phyloP scores from a whole-genome alignment of 2,888 invertebrate genomes.

The Scaptomyza cyrtandrae region DNA sequence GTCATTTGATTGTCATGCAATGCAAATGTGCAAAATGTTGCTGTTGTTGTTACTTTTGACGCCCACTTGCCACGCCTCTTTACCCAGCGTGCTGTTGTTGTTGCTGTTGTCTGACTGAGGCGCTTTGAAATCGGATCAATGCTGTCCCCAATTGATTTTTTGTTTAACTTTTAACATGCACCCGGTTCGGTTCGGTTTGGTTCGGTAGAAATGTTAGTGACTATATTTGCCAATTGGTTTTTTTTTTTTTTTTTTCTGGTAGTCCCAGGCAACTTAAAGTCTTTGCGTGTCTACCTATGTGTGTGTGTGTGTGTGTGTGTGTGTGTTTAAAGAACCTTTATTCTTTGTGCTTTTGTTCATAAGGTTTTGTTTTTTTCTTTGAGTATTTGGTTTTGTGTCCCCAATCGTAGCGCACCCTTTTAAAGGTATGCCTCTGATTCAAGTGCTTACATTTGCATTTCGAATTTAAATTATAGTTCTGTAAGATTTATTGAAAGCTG shows the following conservation, averaged over 20 bases:
- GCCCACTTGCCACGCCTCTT: slow-evolving; percentile 31
- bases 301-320: background rate
- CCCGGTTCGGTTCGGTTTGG: slow-evolving; percentile 39
- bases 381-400: slow-evolving; percentile 13
- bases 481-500: background rate
- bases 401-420: slow-evolving; percentile 34
- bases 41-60: slow-evolving; percentile 12
- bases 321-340: slow-evolving; percentile 31
- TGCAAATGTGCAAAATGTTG: slow-evolving; percentile 49
- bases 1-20: slow-evolving; percentile 73
- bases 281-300: slow-evolving; percentile 5
- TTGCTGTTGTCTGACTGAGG: slow-evolving; percentile 31
- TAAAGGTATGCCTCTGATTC: slow-evolving; percentile 1
- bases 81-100: background rate
- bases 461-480: background rate
- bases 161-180: slow-evolving; percentile 75
- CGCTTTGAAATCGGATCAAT: slow-evolving; percentile 69
- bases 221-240: background rate
- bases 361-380: background rate
- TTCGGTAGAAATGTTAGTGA: background rate
- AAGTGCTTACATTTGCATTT: background rate
- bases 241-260: slow-evolving; percentile 13
- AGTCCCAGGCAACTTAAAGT: slow-evolving; percentile 50
- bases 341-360: background rate
- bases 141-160: slow-evolving; percentile 77